A percentile compares a stretch with the other conserved stretches of the same genome.
Evolutionary conservation across 2,797 vertebrate genomes (phyloP).

Genomic region (Strix occidentalis): DNA sequence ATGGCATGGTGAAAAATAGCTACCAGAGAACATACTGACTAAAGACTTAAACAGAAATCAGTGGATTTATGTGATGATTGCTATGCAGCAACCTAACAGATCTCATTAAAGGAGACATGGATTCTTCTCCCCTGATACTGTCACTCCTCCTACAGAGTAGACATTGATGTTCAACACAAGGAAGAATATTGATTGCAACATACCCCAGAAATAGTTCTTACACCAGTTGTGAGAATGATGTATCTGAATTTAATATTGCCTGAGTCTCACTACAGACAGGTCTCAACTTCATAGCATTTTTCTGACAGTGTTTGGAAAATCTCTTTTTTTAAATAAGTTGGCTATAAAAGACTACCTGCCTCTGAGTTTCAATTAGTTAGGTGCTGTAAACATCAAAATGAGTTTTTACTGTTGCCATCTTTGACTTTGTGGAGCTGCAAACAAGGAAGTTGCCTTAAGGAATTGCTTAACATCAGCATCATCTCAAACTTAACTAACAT

Average conservation of each 20-base stretch:
- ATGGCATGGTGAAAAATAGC: slow-evolving; percentile 51
- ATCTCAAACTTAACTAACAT: not conserved
- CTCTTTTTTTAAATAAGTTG: not conserved
- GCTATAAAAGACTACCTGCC: not conserved
- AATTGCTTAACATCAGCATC: not conserved
- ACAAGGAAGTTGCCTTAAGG: not conserved
- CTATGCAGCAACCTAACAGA: not conserved
- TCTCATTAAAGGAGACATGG: slow-evolving; percentile 6
- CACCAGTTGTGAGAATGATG: not conserved
- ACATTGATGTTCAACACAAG: not conserved
- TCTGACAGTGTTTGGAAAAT: not conserved
- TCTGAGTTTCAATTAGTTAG: not conserved
- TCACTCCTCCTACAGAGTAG: not conserved
- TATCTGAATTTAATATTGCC: not conserved
- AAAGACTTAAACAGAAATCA: slow-evolving; percentile 59
- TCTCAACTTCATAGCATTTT: not conserved
- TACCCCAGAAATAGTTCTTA: not conserved
- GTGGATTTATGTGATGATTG: slow-evolving; percentile 52
- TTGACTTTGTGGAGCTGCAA: not conserved
- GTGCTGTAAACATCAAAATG: not conserved
- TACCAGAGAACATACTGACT: slow-evolving; percentile 40
- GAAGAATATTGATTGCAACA: not conserved
- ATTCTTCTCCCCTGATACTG: slow-evolving; percentile 17
- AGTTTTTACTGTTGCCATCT: not conserved
- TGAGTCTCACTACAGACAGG: not conserved